These are phyloP conservation scores for Phyto melanocephala DNA, from an alignment of 2,888 invertebrate genomes.

Conservation along the genomic window DNA sequence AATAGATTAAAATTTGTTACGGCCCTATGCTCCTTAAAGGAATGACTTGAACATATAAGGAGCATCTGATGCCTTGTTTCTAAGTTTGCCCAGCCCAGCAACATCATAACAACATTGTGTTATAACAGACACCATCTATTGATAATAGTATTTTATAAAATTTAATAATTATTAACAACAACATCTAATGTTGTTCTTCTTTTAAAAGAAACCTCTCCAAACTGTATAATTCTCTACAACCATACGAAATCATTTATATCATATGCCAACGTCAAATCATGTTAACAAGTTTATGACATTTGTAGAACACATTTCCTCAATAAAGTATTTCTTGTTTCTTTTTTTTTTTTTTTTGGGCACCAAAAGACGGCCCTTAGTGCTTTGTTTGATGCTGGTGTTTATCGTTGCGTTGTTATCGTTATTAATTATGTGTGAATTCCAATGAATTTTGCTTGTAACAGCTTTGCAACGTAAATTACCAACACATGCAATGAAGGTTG, in stretches of 20 bases:
- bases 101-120: background rate
- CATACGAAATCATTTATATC: background rate
- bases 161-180: conserved; percentile 27
- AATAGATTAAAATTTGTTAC: too few species aligned
- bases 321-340: background rate
- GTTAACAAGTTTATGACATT: conserved; percentile 59
- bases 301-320: conserved; percentile 52
- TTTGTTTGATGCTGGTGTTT: conserved; percentile 18
- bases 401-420: conserved; percentile 1
- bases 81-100: conserved; percentile 6
- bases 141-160: conserved; percentile 11
- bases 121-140: background rate
- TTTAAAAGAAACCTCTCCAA: background rate
- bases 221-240: background rate
- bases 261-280: background rate
- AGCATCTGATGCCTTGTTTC: too few species aligned
- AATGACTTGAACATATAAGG: too few species aligned
- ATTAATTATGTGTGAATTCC: conserved; percentile 54
- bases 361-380: conserved; percentile 38
- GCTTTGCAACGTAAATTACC: conserved; percentile 21
- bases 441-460: conserved; percentile 43
- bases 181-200: background rate
- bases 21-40: too few species aligned
- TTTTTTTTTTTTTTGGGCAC: background rate
- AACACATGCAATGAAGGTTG: conserved; percentile 30